Conservation (phyloP, 2,797 vertebrate genomes). For the Moxostoma hubbsi region DNA sequence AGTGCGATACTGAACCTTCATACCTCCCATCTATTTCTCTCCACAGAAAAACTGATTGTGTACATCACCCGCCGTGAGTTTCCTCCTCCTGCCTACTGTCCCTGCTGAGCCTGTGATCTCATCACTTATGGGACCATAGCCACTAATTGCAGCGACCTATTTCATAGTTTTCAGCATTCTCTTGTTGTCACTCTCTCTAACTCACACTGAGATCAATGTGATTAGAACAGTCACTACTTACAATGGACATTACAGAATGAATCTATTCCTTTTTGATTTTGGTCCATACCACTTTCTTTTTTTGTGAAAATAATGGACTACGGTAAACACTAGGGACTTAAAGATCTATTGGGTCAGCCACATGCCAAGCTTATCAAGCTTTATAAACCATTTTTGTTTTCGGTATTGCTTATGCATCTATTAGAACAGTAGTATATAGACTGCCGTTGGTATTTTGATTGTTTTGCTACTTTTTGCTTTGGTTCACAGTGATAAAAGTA, state of each 20-base stretch:
- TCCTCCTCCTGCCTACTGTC: constrained; percentile 79
- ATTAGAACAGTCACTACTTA: constrained; percentile 47
- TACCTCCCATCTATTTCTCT: constrained; percentile 50
- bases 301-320: constrained; percentile 11
- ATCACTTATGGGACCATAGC: constrained; percentile 65
- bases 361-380: constrained; percentile 2
- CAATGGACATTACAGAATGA: constrained; percentile 38
- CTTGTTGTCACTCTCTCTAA: constrained; percentile 31
- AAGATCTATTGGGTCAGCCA: constrained; percentile 7
- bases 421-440: constrained; percentile 40
- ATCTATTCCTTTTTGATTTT: constrained; percentile 19
- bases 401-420: constrained; percentile 36
- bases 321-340: constrained; percentile 33
- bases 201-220: constrained; percentile 37
- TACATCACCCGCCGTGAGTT: constrained; percentile 79
- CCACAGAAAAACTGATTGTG: constrained; percentile 82
- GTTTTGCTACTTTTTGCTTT: constrained; percentile 37
- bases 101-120: constrained; percentile 72
- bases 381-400: constrained; percentile 12
- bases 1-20: background rate
- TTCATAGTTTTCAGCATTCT: constrained; percentile 38
- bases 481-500: constrained; percentile 35
- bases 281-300: constrained; percentile 26
- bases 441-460: constrained; percentile 9
- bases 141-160: constrained; percentile 61